Evolutionary conservation across 2,113 vertebrate species (phyloP), one percentile per base, ranked within the genome.

Genomic region (Hippoglossus stenolepis): DNA sequence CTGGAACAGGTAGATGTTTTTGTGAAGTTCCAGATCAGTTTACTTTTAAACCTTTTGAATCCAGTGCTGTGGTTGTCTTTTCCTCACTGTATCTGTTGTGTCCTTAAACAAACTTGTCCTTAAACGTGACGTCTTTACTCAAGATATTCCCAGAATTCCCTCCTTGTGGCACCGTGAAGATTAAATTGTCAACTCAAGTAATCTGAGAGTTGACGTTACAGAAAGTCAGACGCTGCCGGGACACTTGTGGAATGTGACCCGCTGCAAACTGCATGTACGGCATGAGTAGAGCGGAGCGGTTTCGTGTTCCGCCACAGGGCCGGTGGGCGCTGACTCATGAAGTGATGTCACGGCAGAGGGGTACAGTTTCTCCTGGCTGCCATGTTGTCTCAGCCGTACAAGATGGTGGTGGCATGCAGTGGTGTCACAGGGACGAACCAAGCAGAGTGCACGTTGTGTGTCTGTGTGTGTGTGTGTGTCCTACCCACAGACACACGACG

Each of bases 241-340:
- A 72, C 70, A 45, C 65, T 75, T 76, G 73, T 61, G 76, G 80
- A 85, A 79, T 62, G 56, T 60, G 77, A 79, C 66, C 35, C 15
- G 17, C 57, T 57, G 61, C 80, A 79, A 56, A 74, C 83, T 78
- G 77, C 51, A 77, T 69, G 77, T 77, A 63, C 20, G 59, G 72
- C 76, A 70, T 74, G 80, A 80, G 77, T 47, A 49, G 70, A 70
- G 56, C 4, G 24, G 60, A 58, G 65, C 58, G 80, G 86, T 81
- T 54, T 91, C 82, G 13, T 53, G 75, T 93, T 90, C 75, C 89
- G 23, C 65, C 79, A 28, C 75, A 8, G n/a, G 76, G 58, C 70
- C 38, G 51, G 31, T 56, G 62, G 59, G 57, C 67, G 79, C 86
- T 92, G 93, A 92, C 90, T 94, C 92, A 92, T 89, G 88, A 90